These are phyloP conservation scores for Ambastaia sidthimunki DNA, from an alignment of 2,797 vertebrate genomes.

Conservation along the genomic window DNA sequence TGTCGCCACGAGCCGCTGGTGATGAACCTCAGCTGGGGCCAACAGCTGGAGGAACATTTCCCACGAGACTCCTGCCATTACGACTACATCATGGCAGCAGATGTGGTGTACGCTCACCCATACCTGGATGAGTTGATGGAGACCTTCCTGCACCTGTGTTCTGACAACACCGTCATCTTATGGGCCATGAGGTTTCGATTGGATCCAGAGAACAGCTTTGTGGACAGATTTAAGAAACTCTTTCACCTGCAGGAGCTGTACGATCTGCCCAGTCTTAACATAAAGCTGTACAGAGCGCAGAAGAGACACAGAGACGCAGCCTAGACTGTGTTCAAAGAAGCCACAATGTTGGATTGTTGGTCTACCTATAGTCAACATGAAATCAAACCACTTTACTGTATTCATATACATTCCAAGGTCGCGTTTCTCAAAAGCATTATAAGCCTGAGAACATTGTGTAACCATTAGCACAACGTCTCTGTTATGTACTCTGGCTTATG, in stretches of 20 bases:
- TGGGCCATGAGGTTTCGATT: slow-evolving; percentile 95
- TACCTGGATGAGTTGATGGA: slow-evolving; percentile 88
- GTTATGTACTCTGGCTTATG: too few relatives aligned
- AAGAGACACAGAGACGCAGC: slow-evolving; percentile 64
- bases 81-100: slow-evolving; percentile 92
- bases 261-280: slow-evolving; percentile 86
- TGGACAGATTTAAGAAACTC: slow-evolving; percentile 80
- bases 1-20: slow-evolving; percentile 87
- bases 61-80: slow-evolving; percentile 80
- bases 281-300: slow-evolving; percentile 89
- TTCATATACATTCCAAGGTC: background rate
- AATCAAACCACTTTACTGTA: background rate
- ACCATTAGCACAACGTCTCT: too few relatives aligned
- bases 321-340: background rate
- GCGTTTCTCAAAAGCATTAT: too few relatives aligned
- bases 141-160: slow-evolving; percentile 91
- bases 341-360: background rate
- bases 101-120: slow-evolving; percentile 92
- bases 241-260: slow-evolving; percentile 89
- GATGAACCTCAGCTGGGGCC: slow-evolving; percentile 89
- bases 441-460: too few relatives aligned
- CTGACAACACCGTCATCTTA: slow-evolving; percentile 86
- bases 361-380: background rate
- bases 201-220: slow-evolving; percentile 89
- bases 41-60: slow-evolving; percentile 84